Base-by-base conservation (phyloP, 2,888 invertebrate genomes). In the Drosophila tripunctata region DNA sequence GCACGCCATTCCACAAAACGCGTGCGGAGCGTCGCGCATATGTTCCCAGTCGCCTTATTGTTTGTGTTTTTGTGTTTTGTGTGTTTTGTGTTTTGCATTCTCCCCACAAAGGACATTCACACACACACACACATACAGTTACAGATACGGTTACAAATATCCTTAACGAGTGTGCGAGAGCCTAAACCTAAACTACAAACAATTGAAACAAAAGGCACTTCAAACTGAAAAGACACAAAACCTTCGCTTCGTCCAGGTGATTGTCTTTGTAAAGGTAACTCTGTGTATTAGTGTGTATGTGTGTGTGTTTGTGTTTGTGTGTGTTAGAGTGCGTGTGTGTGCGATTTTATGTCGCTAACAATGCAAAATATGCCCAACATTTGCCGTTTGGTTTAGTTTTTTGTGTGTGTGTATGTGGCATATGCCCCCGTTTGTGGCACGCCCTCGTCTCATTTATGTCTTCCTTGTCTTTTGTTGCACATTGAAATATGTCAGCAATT, bases 1-100 rank as follows among this genome's bases (percentile, higher is more conserved):
- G 84, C 84, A 84, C 84, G 85, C 85, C 83, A 84, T 84, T 80
- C 83, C 85, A 83, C 73, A 78, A 80, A 82, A 80, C 82, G 85
- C 85, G 82, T 81, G 78, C 76, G 71, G 66, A 78, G 77, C 77
- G 75, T 75, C 78, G 78, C 74, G 74, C 70, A 73, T 70, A 79
- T 78, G 75, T 75, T 68, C 64, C 58, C 52, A 58, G 75, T 66
- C 60, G 64, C 60, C 12, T 71, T 77, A 56, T 67, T 78, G 61
- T 81, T 70, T 64, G 51, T 31, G 7, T 47, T 47, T 57, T 64
- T 51, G 62, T n/a, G n/a, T n/a, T n/a, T n/a, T n/a, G n/a, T n/a
- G n/a, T n/a, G n/a, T n/a, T n/a, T n/a, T n/a, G n/a, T n/a, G n/a
- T n/a, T n/a, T n/a, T n/a, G n/a, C n/a, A n/a, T n/a, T n/a, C n/a